Evolutionary conservation across 2,797 vertebrate species (phyloP).

Genomic region (Oryzias dopingdopingensis): DNA sequence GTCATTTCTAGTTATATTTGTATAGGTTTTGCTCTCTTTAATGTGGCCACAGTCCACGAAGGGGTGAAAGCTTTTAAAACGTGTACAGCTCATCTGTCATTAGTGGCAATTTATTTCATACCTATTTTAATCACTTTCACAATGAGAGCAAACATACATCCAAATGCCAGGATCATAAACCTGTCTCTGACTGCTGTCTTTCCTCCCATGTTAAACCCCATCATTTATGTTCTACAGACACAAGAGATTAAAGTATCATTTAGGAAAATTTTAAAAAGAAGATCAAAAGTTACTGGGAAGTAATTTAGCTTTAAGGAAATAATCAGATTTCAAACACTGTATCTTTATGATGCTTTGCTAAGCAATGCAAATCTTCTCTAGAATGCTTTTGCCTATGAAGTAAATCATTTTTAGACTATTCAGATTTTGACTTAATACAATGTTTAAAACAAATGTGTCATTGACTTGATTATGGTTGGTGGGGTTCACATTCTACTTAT

Average conservation of each 20-base stretch:
- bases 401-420: no score
- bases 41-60: slow-evolving; percentile 45
- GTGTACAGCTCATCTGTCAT: slow-evolving; percentile 58
- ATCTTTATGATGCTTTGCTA: no score
- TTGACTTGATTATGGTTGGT: no score
- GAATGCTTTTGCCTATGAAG: no score
- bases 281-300: no score
- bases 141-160: slow-evolving; percentile 22
- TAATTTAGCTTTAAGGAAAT: no score
- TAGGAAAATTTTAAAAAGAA: slow-evolving; percentile 20
- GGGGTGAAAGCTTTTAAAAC: slow-evolving; percentile 66
- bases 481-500: no score
- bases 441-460: no score
- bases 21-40: slow-evolving; percentile 48
- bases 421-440: no score
- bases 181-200: slow-evolving; percentile 46
- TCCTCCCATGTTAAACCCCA: slow-evolving; percentile 63
- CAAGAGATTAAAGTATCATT: slow-evolving; percentile 57
- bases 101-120: slow-evolving; percentile 67
- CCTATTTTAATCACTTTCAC: slow-evolving; percentile 57
- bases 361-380: no score
- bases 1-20: slow-evolving; percentile 56
- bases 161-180: slow-evolving; percentile 58
- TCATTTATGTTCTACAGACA: slow-evolving; percentile 67
- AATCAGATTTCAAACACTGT: no score